A percentile compares a stretch with the other conserved stretches of the same genome.
phyloP scores from a whole-genome alignment of 2,888 invertebrate genomes.

The Drosophila ustulata region DNA sequence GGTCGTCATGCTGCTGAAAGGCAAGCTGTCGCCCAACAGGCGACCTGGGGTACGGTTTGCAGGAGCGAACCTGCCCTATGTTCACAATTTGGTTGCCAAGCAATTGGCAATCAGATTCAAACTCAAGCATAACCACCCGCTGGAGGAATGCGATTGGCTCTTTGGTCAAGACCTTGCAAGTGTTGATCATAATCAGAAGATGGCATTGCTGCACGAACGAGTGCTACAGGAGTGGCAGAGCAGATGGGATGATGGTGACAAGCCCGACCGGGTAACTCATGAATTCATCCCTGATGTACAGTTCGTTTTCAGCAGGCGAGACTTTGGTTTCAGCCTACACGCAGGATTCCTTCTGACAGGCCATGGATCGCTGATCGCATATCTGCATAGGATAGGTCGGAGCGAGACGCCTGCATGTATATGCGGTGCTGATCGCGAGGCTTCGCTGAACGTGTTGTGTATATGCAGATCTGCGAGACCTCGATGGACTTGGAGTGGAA shows the following conservation, averaged over 20 bases:
- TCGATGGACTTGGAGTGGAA: constrained; percentile 5
- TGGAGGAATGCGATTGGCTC: constrained; percentile 1
- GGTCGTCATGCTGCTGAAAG: constrained; percentile 28
- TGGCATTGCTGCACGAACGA: not conserved
- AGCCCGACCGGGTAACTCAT: no score
- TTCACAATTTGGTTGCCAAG: not conserved
- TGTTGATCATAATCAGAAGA: not conserved
- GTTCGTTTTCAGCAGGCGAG: not conserved
- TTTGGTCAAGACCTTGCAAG: not conserved
- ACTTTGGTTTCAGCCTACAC: constrained; percentile 2
- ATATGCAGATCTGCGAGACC: constrained; percentile 10
- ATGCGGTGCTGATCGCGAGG: constrained; percentile 5
- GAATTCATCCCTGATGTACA: constrained; percentile 14
- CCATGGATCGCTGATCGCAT: constrained; percentile 20
- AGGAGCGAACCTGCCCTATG: not conserved
- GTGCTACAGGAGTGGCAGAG: not conserved
- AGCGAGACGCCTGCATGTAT: constrained; percentile 5
- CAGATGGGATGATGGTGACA: not conserved
- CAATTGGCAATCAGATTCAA: constrained; percentile 2
- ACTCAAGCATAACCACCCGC: not conserved
- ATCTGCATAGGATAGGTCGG: constrained; percentile 6
- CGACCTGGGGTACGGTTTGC: not conserved
- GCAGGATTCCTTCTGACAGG: constrained; percentile 8
- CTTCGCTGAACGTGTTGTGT: constrained; percentile 10
- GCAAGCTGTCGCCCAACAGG: not conserved